Base-by-base conservation (phyloP, 2,797 vertebrate species). In the Phrynocephalus forsythii region DNA sequence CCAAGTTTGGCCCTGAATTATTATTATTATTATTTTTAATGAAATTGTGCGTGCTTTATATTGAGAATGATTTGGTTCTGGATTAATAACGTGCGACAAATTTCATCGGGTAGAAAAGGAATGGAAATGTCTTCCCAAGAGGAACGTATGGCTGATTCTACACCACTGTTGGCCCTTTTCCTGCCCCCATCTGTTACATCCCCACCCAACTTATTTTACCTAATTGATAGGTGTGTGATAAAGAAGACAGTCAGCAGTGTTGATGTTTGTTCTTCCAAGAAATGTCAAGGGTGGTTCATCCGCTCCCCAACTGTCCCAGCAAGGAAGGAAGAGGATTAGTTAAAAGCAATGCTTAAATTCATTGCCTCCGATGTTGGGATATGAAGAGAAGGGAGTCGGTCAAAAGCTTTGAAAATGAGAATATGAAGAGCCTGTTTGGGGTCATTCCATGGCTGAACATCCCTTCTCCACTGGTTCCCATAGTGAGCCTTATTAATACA, bases 11-110 rank as follows among this genome's bases (percentile, higher is more conserved):
- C 80, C 10, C 0, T 1, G 13, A 24, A 44, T 44, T 44, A 44
- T 8, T 86, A 68, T 81, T 5, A 33, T 81, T 38, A 6, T 30
- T 66, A 22, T 30, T 88, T 76, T 0, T 10, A 0, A 79, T 83
- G 87, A 90, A 94, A 94, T 0, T 76, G 63, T 44, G 87, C 91
- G 83, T 89, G 91, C 87, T 92, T 95, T 87, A 92, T 86, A n/a
- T 87, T 30, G 44, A 89, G 79, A 8, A 22, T 66, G 84, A 60
- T 68, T 85, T 82, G 67, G 89, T 86, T 84, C 93, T 90, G 92
- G 91, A 91, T 94, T 93, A 94, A 94, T 95, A 95, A 94, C 2
- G 44, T 84, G 75, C 33, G 83, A 90, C 91, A 94, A 95, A 92
- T 92, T 87, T 75, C 82, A 89, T 91, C 88, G 93, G 86, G 86